Conservation (phyloP, 2,888 invertebrate species). For the Timandra comae region DNA sequence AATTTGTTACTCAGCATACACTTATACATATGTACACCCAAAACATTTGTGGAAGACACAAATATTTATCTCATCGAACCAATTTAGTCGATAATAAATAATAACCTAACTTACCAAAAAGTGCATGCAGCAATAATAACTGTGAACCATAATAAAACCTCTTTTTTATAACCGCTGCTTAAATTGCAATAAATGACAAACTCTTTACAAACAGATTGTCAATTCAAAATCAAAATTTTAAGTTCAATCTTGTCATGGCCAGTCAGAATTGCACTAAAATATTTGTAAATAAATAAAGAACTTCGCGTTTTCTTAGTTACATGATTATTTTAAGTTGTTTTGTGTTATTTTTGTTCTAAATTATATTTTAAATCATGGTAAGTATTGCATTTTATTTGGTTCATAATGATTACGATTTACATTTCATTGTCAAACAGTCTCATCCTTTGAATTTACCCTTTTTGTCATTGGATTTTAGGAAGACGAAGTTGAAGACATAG, state of each 20-base stretch:
- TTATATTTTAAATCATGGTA: conserved; percentile 55
- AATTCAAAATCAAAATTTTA: conserved; percentile 25
- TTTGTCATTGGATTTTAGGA: too few species aligned
- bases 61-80: too few species aligned
- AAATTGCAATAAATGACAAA: too few species aligned
- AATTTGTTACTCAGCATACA: too few species aligned
- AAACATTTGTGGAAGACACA: too few species aligned
- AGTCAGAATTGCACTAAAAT: conserved; percentile 64
- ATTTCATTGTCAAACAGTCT: neutral
- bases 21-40: too few species aligned
- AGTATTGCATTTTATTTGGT: conserved; percentile 21
- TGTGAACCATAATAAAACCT: too few species aligned
- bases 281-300: conserved; percentile 51
- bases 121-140: too few species aligned
- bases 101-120: too few species aligned
- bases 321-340: conserved; percentile 37
- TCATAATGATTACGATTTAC: neutral
- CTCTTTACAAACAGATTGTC: too few species aligned
- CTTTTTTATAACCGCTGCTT: too few species aligned
- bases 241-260: conserved; percentile 56
- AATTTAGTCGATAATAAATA: too few species aligned
- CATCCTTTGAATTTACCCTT: conserved; percentile 1
- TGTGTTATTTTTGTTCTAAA: conserved; percentile 58
- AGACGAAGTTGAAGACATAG: conserved; percentile 56
- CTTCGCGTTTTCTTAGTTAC: conserved; percentile 40